Evolutionary conservation across 2,797 vertebrate species (phyloP).

Genomic region (Cichlasoma orientale): DNA sequence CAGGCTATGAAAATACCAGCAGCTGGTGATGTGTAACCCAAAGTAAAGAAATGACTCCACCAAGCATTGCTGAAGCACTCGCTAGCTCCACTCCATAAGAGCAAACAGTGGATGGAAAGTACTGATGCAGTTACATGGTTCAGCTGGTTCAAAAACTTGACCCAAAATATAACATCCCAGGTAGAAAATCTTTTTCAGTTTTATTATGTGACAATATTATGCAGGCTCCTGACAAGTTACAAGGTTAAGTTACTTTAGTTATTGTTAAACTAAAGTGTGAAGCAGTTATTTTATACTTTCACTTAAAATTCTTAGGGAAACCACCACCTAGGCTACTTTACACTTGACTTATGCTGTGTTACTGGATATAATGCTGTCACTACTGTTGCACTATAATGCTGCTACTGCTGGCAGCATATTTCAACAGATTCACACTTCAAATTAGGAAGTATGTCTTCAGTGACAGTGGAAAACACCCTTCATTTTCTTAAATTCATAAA

Average conservation of each 20-base stretch:
- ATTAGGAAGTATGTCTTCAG: background rate
- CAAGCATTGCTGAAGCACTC: background rate
- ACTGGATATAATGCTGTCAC: background rate
- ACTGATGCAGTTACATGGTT: background rate
- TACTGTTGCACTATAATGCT: background rate
- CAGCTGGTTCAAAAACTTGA: too few species aligned
- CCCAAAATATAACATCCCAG: too few species aligned
- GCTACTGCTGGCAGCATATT: background rate
- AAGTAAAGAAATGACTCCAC: background rate
- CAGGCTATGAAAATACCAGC: background rate
- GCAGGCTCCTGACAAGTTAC: too few species aligned
- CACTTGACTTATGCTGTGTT: background rate
- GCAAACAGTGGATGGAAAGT: background rate
- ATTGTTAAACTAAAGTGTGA: background rate
- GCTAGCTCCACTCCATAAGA: background rate
- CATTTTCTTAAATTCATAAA: background rate
- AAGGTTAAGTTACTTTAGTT: background rate
- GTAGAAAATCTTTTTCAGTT: too few species aligned
- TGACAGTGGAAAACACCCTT: background rate
- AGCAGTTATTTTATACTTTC: background rate
- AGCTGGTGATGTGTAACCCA: background rate
- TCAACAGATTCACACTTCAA: background rate
- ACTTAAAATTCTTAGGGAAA: background rate
- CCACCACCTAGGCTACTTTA: background rate
- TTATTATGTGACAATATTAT: too few species aligned